Evolutionary conservation across 2,888 invertebrate species (phyloP).

Genomic region (Mayetiola destructor): DNA sequence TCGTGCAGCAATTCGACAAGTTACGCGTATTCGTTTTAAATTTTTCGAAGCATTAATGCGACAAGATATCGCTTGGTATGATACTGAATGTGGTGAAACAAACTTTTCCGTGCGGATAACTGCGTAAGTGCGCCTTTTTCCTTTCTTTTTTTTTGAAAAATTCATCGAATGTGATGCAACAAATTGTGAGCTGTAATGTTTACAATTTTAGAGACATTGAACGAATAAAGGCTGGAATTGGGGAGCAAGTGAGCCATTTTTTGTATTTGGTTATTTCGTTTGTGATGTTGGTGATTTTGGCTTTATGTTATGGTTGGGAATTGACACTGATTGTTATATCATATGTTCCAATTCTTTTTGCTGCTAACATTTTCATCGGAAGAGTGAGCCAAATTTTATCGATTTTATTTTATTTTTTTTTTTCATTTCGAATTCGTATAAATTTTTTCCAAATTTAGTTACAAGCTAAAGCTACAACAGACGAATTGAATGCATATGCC

Average conservation of each 20-base stretch:
- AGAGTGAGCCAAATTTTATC: conserved; percentile 46
- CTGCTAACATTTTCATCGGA: conserved; percentile 58
- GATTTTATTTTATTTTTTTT: no score
- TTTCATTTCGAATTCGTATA: not conserved
- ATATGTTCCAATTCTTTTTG: conserved; percentile 61
- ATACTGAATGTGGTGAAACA: conserved; percentile 44
- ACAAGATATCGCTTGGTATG: conserved; percentile 63
- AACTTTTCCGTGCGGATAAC: conserved; percentile 61
- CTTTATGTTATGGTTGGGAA: conserved; percentile 73
- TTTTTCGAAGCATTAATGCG: conserved; percentile 50
- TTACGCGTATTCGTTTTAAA: conserved; percentile 44
- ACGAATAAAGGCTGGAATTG: conserved; percentile 70
- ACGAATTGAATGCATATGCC: conserved; percentile 6
- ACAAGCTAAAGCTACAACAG: not conserved
- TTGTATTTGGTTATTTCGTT: conserved; percentile 52
- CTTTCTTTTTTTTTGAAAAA: not conserved
- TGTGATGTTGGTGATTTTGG: conserved; percentile 50
- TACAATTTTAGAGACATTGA: conserved; percentile 47
- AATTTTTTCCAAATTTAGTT: not conserved
- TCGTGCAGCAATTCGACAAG: conserved; percentile 47
- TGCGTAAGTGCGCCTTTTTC: conserved; percentile 42
- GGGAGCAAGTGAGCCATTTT: conserved; percentile 68
- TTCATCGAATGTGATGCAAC: not conserved
- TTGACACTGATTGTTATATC: conserved; percentile 66
- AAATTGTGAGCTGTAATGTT: not conserved